These are phyloP conservation scores for Elgaria multicarinata DNA, from an alignment of 2,113 vertebrate species.

Conservation along the genomic window DNA sequence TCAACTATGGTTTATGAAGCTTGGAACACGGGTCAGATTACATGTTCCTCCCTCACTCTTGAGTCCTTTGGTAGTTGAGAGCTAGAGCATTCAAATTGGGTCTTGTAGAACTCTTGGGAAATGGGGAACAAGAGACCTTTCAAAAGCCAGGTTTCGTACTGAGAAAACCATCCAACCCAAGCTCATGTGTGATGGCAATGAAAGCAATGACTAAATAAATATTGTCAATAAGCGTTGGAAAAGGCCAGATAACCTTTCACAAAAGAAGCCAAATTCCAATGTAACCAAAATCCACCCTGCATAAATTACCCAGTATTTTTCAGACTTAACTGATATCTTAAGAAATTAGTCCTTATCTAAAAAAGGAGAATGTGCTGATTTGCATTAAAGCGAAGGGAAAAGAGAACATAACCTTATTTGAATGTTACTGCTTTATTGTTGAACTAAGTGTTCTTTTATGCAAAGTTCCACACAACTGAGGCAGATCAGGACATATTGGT, in stretches of 20 bases:
- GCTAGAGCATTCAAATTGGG: not conserved
- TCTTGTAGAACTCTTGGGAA: not conserved
- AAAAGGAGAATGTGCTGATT: not conserved
- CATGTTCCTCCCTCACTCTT: not conserved
- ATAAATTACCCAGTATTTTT: not conserved
- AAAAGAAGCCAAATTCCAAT: not conserved
- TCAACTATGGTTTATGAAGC: not conserved
- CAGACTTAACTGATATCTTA: not conserved
- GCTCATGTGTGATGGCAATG: fast-evolving
- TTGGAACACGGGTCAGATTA: not conserved
- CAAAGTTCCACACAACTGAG: not conserved
- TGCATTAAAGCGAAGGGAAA: not conserved
- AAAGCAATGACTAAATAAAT: not conserved
- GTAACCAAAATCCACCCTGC: not conserved
- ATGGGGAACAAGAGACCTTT: not conserved
- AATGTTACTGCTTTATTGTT: not conserved
- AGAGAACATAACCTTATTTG: not conserved
- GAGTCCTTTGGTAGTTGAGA: not conserved
- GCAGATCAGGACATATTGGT: not conserved
- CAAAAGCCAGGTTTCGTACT: not conserved
- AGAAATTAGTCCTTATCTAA: constrained; percentile 1
- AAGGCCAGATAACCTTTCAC: not conserved
- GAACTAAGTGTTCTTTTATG: not conserved
- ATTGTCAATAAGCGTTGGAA: not conserved
- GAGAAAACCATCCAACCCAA: not conserved